phyloP scores from a whole-genome alignment of 2,888 invertebrate genomes.

The Rotaria magnacalcarata region DNA sequence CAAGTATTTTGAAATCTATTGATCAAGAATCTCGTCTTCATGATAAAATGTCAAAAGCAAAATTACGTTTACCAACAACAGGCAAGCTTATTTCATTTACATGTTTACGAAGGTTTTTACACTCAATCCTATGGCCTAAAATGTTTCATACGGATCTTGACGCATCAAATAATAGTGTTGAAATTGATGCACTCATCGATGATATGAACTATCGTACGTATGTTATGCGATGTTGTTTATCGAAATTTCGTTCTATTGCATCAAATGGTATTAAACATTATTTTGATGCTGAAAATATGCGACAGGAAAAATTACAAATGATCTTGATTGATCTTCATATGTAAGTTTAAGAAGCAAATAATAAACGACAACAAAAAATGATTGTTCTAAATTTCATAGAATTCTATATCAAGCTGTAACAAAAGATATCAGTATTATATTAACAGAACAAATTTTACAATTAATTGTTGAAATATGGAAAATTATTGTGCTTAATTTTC shows the following conservation, averaged over 20 bases:
- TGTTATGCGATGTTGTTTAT: slow-evolving; percentile 1
- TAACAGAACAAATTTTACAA: slow-evolving; percentile 10
- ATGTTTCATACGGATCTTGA: background rate
- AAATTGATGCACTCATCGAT: background rate
- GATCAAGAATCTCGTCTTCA: background rate
- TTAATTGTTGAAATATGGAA: slow-evolving; percentile 16
- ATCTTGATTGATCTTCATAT: background rate
- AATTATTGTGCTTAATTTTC: background rate
- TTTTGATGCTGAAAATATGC: slow-evolving; percentile 34
- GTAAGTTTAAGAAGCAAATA: background rate
- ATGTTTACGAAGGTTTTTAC: slow-evolving; percentile 6
- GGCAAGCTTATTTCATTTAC: slow-evolving; percentile 18
- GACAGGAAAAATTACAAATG: background rate
- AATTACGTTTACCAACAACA: background rate
- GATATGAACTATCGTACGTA: background rate
- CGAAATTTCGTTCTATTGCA: background rate
- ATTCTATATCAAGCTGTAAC: slow-evolving; percentile 20
- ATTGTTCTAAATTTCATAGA: background rate
- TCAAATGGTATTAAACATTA: background rate
- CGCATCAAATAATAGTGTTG: background rate
- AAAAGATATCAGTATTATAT: background rate
- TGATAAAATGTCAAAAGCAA: background rate
- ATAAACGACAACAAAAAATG: too few relatives aligned
- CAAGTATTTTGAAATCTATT: background rate
- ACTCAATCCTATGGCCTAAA: background rate